phyloP scores from a whole-genome alignment of 2,888 invertebrate species.

The Drosophila putrida region DNA sequence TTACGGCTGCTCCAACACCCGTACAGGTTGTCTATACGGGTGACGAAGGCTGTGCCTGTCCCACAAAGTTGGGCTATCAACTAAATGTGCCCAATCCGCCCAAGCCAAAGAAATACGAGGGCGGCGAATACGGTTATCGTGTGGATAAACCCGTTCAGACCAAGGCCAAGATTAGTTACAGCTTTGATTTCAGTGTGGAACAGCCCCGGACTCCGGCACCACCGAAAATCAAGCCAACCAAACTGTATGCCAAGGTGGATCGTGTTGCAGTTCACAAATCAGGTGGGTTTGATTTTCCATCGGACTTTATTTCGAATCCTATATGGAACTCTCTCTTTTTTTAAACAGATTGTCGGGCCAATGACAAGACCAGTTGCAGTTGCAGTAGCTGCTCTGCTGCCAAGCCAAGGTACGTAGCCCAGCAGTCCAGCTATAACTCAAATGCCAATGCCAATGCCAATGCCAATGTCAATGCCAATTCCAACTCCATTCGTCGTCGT shows the following conservation, averaged over 20 bases:
- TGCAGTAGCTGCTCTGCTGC: slow-evolving; percentile 57
- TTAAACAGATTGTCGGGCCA: slow-evolving; percentile 62
- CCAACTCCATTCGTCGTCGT: slow-evolving; percentile 73
- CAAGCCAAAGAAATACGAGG: slow-evolving; percentile 43
- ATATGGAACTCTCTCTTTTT: not conserved
- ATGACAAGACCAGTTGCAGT: slow-evolving; percentile 63
- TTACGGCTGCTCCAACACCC: slow-evolving; percentile 48
- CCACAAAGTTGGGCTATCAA: slow-evolving; percentile 72
- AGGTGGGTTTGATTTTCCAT: slow-evolving; percentile 53
- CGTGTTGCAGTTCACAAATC: slow-evolving; percentile 71
- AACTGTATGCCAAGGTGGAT: slow-evolving; percentile 78
- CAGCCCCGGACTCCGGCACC: slow-evolving; percentile 72
- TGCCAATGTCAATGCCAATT: no score
- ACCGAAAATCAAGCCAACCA: slow-evolving; percentile 49
- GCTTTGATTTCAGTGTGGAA: slow-evolving; percentile 82
- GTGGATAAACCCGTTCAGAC: slow-evolving; percentile 74
- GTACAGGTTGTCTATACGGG: slow-evolving; percentile 78
- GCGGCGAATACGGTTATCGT: slow-evolving; percentile 75
- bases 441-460: slow-evolving; percentile 57
- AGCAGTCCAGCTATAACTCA: slow-evolving; percentile 27
- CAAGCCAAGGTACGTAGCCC: slow-evolving; percentile 80
- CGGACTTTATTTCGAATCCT: not conserved
- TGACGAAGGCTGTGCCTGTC: slow-evolving; percentile 80
- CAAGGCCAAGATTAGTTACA: slow-evolving; percentile 76
- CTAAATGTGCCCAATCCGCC: slow-evolving; percentile 71